Conservation (phyloP, 2,888 invertebrate species). For the Drosophila trichaetosa region DNA sequence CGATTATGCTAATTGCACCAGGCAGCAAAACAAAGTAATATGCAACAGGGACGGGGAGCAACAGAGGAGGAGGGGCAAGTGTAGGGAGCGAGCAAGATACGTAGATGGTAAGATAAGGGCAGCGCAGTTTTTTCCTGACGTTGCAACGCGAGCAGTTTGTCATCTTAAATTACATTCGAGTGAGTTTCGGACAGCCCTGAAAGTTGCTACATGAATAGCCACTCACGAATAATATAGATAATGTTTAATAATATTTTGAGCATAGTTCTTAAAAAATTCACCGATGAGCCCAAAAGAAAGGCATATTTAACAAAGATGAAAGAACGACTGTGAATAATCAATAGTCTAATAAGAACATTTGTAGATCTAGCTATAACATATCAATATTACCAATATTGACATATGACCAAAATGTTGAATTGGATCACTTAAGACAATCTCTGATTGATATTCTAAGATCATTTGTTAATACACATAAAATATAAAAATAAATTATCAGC, state of each 20-base stretch:
- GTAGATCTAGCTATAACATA: too few species aligned
- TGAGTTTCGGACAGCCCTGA: neutral
- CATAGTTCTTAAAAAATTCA: neutral
- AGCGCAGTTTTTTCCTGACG: conserved; percentile 10
- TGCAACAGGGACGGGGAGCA: neutral
- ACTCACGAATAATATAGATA: neutral
- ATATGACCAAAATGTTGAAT: neutral
- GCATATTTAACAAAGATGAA: neutral
- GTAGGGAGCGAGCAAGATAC: neutral
- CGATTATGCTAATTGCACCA: conserved; percentile 82
- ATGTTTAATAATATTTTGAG: neutral
- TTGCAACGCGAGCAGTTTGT: conserved; percentile 55
- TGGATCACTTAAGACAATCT: neutral
- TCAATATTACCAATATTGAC: neutral
- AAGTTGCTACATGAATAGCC: neutral
- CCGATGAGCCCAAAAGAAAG: neutral
- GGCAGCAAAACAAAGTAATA: conserved; percentile 43
- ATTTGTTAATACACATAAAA: neutral
- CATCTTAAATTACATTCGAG: conserved; percentile 31
- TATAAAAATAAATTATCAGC: too few species aligned
- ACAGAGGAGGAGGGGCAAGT: neutral
- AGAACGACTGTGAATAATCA: neutral
- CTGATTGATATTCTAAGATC: neutral
- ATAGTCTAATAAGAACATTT: neutral
- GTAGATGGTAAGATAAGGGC: conserved; percentile 15